Evolutionary conservation across 23 tunicate species (phyloP).

Genomic region (Trididemnum miniatum): DNA sequence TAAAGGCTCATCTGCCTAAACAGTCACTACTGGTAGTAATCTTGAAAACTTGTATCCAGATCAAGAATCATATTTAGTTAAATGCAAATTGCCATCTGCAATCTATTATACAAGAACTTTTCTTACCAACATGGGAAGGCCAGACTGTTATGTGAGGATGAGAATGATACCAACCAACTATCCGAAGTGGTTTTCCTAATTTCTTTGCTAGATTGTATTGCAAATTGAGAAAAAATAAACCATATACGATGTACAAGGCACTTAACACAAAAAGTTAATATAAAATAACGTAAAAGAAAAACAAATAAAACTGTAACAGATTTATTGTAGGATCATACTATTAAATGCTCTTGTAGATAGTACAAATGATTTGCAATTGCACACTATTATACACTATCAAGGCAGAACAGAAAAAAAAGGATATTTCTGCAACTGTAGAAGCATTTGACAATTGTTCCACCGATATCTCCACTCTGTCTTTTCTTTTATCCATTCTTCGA

Average conservation of each 20-base stretch:
- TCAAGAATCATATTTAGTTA: too few species aligned
- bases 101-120: not conserved
- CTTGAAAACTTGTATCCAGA: too few species aligned
- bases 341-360: not conserved
- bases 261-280: not conserved
- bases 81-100: too few species aligned
- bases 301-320: not conserved
- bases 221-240: constrained; percentile 11
- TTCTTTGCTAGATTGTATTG: constrained; percentile 61
- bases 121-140: constrained; percentile 97
- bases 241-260: too few species aligned
- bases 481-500: constrained; percentile 82
- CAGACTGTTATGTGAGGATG: constrained; percentile 96
- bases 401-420: constrained; percentile 36
- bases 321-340: not conserved
- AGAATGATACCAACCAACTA: constrained; percentile 97
- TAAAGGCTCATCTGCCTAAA: too few species aligned
- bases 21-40: too few species aligned
- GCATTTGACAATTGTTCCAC: constrained; percentile 90
- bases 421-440: constrained; percentile 85
- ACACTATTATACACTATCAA: too few species aligned
- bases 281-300: constrained; percentile 9
- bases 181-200: constrained; percentile 57
- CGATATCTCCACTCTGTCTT: constrained; percentile 93
- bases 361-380: too few species aligned